A percentile compares a stretch with the other conserved stretches of the same genome.
These are phyloP conservation scores for Microchirus variegatus DNA, from an alignment of 2,797 vertebrate genomes.

Conservation along the genomic window DNA sequence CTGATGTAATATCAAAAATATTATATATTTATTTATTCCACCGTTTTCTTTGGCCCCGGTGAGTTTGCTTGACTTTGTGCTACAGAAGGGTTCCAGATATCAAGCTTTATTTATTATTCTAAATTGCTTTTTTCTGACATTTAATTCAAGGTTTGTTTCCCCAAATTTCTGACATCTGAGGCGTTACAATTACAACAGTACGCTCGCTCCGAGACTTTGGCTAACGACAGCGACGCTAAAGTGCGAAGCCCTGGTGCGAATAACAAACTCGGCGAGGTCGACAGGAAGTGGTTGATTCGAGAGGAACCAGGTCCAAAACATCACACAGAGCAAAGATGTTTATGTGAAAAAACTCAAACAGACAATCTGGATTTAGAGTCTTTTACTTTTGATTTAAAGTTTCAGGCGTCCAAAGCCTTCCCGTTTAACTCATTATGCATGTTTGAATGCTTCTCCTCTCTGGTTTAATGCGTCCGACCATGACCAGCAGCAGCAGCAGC, in stretches of 20 bases:
- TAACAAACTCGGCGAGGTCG: conserved; percentile 66
- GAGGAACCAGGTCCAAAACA: conserved; percentile 72
- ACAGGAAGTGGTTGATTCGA: no score
- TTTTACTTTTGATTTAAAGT: conserved; percentile 58
- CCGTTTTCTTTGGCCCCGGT: conserved; percentile 7
- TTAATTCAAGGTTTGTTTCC: no score
- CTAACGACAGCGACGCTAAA: no score
- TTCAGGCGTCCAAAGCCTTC: conserved; percentile 36
- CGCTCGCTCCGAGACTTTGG: no score
- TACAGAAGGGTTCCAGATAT: conserved; percentile 28
- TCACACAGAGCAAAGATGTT: conserved; percentile 35
- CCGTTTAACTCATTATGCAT: conserved; percentile 77
- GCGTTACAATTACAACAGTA: no score
- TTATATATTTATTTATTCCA: conserved; percentile 60
- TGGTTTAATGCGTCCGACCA: conserved; percentile 66
- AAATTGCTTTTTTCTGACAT: no score
- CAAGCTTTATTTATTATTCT: conserved; percentile 17
- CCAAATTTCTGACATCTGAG: no score
- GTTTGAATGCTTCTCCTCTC: conserved; percentile 70
- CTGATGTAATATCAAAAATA: conserved; percentile 44
- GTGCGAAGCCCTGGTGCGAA: no score
- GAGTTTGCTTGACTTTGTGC: conserved; percentile 49
- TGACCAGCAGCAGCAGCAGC: conserved; percentile 63
- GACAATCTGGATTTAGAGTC: conserved; percentile 19
- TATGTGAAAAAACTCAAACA: conserved; percentile 53